Evolutionary conservation across 2,888 invertebrate genomes (phyloP), one percentile per base, ranked within the genome.

Genomic region (Cheilosia vernalis): DNA sequence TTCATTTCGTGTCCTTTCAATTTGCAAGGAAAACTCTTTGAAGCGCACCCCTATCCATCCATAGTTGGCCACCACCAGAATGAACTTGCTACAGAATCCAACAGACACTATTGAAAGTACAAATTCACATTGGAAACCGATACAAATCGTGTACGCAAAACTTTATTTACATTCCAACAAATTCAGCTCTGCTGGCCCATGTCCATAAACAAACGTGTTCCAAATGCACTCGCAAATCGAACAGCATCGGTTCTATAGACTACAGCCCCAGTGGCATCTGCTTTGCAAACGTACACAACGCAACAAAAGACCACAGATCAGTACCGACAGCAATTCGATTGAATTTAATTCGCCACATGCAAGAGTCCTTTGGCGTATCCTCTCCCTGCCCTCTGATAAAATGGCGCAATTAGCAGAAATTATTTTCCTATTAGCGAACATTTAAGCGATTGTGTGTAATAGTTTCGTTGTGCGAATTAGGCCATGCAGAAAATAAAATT

Each of bases 391-490:
- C n/a, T 24, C 64, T 30, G 40, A 63, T 64, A 55, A 76, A 70
- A 79, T 79, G 49, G 66, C 47, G 67, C 85, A 81, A 85, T 85
- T 85, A 80, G 80, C 66, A 51, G 72, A 77, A 80, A 85, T 77
- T 81, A 85, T 77, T 80, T 85, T 81, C 44, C 80, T 55, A 85
- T 85, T 85, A 85, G 76, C 60, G 40, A 51, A 30, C 84, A 53
- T 80, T 76, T 76, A 76, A 72, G 66, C 24, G 33, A 66, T 76
- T 64, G 63, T 27, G 58, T 69, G 55, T 53, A 64, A 66, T 61
- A 58, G 40, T 72, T 70, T 27, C 7, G 51, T n/a, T 47, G 21
- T 47, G 63, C 10, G 17, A 64, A 63, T 55, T 37, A 37, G 37
- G 58, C 10, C 37, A 47, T 33, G 69, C 60, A 30, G 13, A 67